phyloP scores from a whole-genome alignment of 1,140 invertebrate species.

The Dinothrombium tinctorium region DNA sequence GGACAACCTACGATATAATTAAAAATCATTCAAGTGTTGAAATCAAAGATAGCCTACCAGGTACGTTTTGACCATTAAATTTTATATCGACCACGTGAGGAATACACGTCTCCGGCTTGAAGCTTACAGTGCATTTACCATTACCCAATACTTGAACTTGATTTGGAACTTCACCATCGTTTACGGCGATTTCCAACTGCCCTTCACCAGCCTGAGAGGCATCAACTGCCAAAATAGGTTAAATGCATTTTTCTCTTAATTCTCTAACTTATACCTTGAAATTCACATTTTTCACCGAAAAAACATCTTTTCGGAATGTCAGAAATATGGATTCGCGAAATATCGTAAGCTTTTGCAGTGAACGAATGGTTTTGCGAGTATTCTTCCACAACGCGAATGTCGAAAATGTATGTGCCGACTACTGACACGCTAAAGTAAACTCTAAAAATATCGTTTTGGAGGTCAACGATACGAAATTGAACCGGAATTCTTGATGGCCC shows the following conservation, averaged over 20 bases:
- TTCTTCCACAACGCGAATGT: constrained; percentile 57
- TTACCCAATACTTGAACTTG: constrained; percentile 85
- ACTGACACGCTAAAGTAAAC: constrained; percentile 50
- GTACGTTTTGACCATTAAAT: constrained; percentile 86
- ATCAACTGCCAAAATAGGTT: constrained; percentile 39
- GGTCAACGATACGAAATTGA: constrained; percentile 28
- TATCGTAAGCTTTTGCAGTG: constrained; percentile 75
- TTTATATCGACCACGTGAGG: constrained; percentile 90
- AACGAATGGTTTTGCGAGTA: constrained; percentile 60
- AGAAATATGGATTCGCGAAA: constrained; percentile 65
- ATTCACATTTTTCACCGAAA: constrained; percentile 73
- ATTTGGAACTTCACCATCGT: constrained; percentile 91
- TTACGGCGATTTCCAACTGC: constrained; percentile 77
- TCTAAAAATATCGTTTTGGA: constrained; percentile 34
- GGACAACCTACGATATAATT: constrained; percentile 38
- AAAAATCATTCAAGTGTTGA: constrained; percentile 6
- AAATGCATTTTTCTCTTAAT: constrained; percentile 6
- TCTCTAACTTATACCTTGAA: constrained; percentile 38
- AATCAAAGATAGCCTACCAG: constrained; percentile 24
- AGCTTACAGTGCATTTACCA: constrained; percentile 77
- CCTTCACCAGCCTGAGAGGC: constrained; percentile 85
- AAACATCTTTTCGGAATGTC: constrained; percentile 54
- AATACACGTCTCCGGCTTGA: constrained; percentile 71
- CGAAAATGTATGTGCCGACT: constrained; percentile 56
- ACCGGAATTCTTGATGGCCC: constrained; percentile 14